Percentiles rank a stretch among this genome's conserved stretches.
Conservation (phyloP, 2,888 invertebrate genomes). For the Crocallis elinguaria region DNA sequence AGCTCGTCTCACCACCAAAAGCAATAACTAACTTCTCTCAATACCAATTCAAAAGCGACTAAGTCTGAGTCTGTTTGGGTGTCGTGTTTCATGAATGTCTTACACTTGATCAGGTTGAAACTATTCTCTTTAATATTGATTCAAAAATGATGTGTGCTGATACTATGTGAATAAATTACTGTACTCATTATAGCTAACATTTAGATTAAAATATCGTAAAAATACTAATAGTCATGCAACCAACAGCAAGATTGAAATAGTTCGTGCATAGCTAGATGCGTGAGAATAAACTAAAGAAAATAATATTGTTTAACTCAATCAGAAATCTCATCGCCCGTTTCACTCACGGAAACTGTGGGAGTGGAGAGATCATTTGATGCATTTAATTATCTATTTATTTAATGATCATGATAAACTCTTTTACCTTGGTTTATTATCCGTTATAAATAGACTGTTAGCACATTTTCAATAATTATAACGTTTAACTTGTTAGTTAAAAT, state of each 20-base stretch:
- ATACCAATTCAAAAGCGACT: slow-evolving; percentile 61
- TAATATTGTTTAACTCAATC: slow-evolving; percentile 63
- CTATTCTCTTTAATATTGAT: slow-evolving; percentile 69
- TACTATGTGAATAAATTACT: slow-evolving; percentile 76
- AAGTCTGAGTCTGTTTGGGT: slow-evolving; percentile 48
- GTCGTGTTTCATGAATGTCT: slow-evolving; percentile 60
- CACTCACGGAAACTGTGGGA: slow-evolving; percentile 49
- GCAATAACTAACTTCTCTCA: slow-evolving; percentile 56
- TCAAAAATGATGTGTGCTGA: slow-evolving; percentile 79
- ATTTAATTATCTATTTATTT: slow-evolving; percentile 65
- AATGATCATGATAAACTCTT: slow-evolving; percentile 71
- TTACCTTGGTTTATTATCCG: slow-evolving; percentile 76
- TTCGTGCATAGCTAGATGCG: slow-evolving; percentile 85
- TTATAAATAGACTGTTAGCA: slow-evolving; percentile 76
- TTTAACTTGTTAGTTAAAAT: slow-evolving; percentile 52
- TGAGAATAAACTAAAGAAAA: slow-evolving; percentile 78
- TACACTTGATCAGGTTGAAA: slow-evolving; percentile 75
- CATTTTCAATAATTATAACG: slow-evolving; percentile 65
- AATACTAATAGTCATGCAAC: slow-evolving; percentile 77
- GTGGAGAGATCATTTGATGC: slow-evolving; percentile 60
- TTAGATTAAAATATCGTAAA: slow-evolving; percentile 66
- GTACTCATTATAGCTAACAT: slow-evolving; percentile 74
- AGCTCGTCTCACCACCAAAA: slow-evolving; percentile 49
- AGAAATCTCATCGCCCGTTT: slow-evolving; percentile 61
- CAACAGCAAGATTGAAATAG: slow-evolving; percentile 79